These are phyloP conservation scores for Amphilophus citrinellus DNA, from an alignment of 2,113 vertebrate genomes.

Conservation along the genomic window DNA sequence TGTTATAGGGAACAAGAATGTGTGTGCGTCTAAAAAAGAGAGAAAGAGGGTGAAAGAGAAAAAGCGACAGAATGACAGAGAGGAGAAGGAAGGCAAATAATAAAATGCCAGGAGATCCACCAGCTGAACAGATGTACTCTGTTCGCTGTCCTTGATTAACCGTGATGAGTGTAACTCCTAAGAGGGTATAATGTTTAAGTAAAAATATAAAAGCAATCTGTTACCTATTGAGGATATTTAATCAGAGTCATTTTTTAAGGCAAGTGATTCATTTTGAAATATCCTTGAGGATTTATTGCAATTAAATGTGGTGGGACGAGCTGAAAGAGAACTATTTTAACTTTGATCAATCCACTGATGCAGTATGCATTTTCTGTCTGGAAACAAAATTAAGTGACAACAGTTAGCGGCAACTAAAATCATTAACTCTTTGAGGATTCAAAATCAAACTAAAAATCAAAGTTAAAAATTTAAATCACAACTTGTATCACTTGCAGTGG, in stretches of 20 bases:
- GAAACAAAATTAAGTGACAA: too few relatives aligned
- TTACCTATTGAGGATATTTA: slow-evolving; percentile 56
- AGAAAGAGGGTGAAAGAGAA: slow-evolving; percentile 24
- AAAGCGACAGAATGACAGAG: slow-evolving; percentile 57
- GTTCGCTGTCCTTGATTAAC: slow-evolving; percentile 75
- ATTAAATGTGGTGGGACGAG: slow-evolving; percentile 12
- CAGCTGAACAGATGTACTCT: slow-evolving; percentile 73
- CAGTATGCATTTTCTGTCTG: neutral
- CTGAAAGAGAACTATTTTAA: slow-evolving; percentile 1
- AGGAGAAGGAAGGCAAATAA: slow-evolving; percentile 60
- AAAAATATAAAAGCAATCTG: slow-evolving; percentile 66
- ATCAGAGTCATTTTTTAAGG: slow-evolving; percentile 40
- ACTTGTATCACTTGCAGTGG: neutral
- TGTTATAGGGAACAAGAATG: slow-evolving; percentile 56
- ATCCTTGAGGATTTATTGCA: slow-evolving; percentile 31
- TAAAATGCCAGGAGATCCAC: slow-evolving; percentile 67
- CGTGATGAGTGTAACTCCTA: slow-evolving; percentile 56
- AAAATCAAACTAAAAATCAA: neutral
- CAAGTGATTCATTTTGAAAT: slow-evolving; percentile 31
- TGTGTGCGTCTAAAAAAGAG: slow-evolving; percentile 35
- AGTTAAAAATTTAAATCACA: neutral
- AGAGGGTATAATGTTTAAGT: slow-evolving; percentile 56
- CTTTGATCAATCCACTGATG: slow-evolving; percentile 20
- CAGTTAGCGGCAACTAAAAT: neutral
- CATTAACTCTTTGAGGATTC: neutral